Base-by-base conservation (phyloP, 92 coral and sea anemone species). In the Actinernus sp. region DNA sequence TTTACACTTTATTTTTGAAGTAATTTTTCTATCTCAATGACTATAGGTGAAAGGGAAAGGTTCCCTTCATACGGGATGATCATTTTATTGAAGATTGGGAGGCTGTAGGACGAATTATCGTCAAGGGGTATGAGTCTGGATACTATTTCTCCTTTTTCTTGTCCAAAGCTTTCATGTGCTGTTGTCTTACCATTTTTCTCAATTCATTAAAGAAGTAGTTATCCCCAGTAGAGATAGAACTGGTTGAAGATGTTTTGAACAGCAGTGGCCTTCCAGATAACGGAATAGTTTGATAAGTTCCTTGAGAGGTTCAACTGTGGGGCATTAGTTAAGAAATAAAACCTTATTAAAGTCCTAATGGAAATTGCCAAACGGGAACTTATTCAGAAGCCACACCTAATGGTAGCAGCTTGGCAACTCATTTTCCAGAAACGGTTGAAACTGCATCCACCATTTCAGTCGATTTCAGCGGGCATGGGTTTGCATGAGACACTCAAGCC, bases 241-340 rank as follows among this genome's bases (percentile, higher is more conserved):
- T n/a, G n/a, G n/a, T n/a, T n/a, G n/a, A n/a, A n/a, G n/a, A n/a
- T n/a, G n/a, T n/a, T n/a, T n/a, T n/a, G n/a, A n/a, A n/a, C n/a
- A n/a, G n/a, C n/a, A n/a, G n/a, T n/a, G n/a, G n/a, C n/a, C n/a
- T n/a, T n/a, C n/a, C n/a, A n/a, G n/a, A n/a, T n/a, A 32, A 65
- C 51, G 65, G 86, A 78, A 43, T 85, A 63, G 57, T 39, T 64
- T 58, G 34, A 46, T 32, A 86, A 85, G 29, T 85, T 85, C 33
- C 66, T 85, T 13, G 92, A 72, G 43, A 58, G 83, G 56, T 73
- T 85, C 65, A 85, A 79, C 57, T 86, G 92, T 45, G 76, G 88
- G 43, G 20, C 80, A 36, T 14, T 31, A 26, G 92, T 79, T 30
- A 73, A 41, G 29, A 26, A 69, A 52, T 71, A 69, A 56, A 86